phyloP scores from a whole-genome alignment of 2,888 invertebrate species.

The Synanthedon vespiformis region DNA sequence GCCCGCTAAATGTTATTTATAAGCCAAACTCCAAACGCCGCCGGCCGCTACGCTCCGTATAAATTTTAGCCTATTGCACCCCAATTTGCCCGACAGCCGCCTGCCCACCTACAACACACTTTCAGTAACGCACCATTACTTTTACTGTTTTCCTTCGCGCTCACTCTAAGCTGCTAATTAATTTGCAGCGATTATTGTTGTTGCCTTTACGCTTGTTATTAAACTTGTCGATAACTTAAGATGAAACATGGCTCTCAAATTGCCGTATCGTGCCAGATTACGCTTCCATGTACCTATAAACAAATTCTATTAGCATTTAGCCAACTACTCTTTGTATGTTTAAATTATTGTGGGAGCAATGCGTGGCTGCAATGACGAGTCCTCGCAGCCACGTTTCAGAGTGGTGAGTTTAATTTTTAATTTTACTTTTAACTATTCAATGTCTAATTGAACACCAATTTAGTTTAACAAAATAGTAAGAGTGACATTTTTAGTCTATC shows the following conservation, averaged over 20 bases:
- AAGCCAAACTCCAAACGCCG: conserved; percentile 48
- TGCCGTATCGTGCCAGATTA: conserved; percentile 54
- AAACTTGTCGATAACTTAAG: conserved; percentile 66
- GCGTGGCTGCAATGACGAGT: conserved; percentile 38
- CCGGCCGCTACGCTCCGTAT: conserved; percentile 33
- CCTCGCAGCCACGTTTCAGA: conserved; percentile 34
- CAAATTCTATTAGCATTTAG: conserved; percentile 40
- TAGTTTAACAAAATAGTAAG: conserved; percentile 23
- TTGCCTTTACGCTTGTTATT: conserved; percentile 59
- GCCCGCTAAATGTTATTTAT: conserved; percentile 67
- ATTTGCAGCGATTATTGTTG: conserved; percentile 58
- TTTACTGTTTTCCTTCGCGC: conserved; percentile 53
- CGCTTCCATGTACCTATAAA: conserved; percentile 42
- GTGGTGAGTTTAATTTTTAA: conserved; percentile 28
- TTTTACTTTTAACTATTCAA: background rate
- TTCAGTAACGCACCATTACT: conserved; percentile 29
- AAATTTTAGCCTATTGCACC: conserved; percentile 49
- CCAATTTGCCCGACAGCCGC: conserved; percentile 17
- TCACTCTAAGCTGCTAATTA: conserved; percentile 48
- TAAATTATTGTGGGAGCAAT: conserved; percentile 46
- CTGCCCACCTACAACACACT: conserved; percentile 14
- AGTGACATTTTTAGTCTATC: conserved; percentile 30
- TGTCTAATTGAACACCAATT: conserved; percentile 13
- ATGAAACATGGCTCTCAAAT: conserved; percentile 60
- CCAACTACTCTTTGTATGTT: conserved; percentile 37